Evolutionary conservation across 2,113 vertebrate species (phyloP).

Genomic region (Tautogolabrus adspersus): DNA sequence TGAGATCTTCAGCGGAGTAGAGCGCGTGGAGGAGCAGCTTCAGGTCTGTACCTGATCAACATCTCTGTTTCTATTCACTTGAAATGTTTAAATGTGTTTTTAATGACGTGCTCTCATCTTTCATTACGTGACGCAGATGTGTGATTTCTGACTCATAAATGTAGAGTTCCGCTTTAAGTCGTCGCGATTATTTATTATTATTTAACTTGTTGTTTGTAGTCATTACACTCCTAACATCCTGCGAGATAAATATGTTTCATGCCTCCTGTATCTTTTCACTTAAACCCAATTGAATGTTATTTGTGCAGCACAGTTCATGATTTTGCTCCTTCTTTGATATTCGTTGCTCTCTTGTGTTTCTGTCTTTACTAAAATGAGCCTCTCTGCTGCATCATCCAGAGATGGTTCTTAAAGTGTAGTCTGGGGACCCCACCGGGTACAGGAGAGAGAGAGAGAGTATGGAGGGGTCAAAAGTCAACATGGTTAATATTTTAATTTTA

Average conservation of each 20-base stretch:
- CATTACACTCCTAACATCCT: background rate
- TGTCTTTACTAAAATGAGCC: no score
- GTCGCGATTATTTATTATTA: background rate
- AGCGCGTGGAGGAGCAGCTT: slow-evolving; percentile 21
- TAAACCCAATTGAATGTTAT: no score
- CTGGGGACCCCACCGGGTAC: background rate
- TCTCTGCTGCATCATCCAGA: no score
- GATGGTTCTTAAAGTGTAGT: background rate
- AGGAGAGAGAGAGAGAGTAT: background rate
- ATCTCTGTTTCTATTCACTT: no score
- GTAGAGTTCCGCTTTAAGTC: background rate
- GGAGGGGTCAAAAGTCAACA: background rate
- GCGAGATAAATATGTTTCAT: background rate
- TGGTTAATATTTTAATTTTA: background rate
- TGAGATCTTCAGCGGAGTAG: background rate
- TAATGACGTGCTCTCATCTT: no score
- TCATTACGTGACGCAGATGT: background rate
- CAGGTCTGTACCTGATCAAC: slow-evolving; percentile 18
- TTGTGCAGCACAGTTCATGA: no score
- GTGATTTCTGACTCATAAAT: background rate
- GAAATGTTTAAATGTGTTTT: background rate
- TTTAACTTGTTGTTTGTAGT: background rate
- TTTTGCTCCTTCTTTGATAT: no score
- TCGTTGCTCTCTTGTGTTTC: no score
- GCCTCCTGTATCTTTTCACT: background rate